Percentiles rank a stretch among this genome's conserved stretches.
Conservation (phyloP, 2,113 vertebrate genomes). For the Octodon degus region DNA sequence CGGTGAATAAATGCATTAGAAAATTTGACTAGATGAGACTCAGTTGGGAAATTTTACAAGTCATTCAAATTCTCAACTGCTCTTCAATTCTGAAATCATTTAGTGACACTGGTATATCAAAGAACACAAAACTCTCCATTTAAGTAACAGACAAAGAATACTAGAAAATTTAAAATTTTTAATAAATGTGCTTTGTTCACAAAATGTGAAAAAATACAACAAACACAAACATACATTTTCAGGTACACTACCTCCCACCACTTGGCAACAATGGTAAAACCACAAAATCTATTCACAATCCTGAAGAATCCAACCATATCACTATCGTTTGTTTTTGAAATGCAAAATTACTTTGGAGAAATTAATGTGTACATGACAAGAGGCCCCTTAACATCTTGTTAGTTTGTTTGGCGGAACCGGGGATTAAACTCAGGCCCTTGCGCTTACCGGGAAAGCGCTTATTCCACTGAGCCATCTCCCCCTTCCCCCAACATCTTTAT, state of each 20-base stretch:
- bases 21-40: neutral
- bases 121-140: slow-evolving; percentile 42
- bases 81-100: neutral
- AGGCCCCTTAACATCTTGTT: slow-evolving; percentile 23
- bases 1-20: slow-evolving; percentile 26
- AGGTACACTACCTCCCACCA: slow-evolving; percentile 77
- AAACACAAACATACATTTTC: slow-evolving; percentile 85
- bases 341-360: slow-evolving; percentile 75
- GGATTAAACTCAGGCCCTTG: no score
- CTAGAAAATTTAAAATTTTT: slow-evolving; percentile 85
- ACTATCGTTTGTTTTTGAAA: slow-evolving; percentile 77
- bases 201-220: slow-evolving; percentile 88
- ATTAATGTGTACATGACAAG: slow-evolving; percentile 46
- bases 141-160: slow-evolving; percentile 73
- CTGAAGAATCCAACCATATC: slow-evolving; percentile 74
- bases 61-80: slow-evolving; percentile 49
- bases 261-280: slow-evolving; percentile 75
- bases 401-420: no score
- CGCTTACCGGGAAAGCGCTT: no score
- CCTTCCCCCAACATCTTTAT: slow-evolving; percentile 31
- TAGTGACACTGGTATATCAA: neutral
- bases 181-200: slow-evolving; percentile 90
- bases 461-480: no score
- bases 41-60: slow-evolving; percentile 41
- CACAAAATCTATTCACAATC: slow-evolving; percentile 74